These are phyloP conservation scores for Haliaeetus leucogaster DNA, from an alignment of 2,113 vertebrate genomes.

Conservation along the genomic window DNA sequence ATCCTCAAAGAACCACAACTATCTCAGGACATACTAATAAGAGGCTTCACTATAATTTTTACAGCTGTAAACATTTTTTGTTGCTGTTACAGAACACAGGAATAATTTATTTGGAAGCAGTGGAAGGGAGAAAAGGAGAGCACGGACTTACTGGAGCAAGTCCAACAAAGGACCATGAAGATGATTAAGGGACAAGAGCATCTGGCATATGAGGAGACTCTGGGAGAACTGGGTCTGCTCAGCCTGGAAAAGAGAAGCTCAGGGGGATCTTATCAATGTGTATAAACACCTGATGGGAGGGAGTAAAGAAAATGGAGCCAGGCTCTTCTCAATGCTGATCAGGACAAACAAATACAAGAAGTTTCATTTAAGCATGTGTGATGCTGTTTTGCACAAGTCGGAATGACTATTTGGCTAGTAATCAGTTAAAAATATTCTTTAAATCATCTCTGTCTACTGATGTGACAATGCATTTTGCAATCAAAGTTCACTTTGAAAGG, in stretches of 20 bases:
- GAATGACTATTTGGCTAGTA: not conserved
- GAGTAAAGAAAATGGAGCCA: not conserved
- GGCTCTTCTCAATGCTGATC: not conserved
- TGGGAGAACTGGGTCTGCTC: not conserved
- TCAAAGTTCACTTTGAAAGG: not conserved
- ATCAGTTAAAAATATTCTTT: not conserved
- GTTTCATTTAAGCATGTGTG: not conserved
- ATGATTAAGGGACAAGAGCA: too few species aligned
- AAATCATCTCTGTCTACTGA: not conserved
- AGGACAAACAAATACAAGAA: not conserved
- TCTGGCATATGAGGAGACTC: not conserved
- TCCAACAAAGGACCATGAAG: not conserved
- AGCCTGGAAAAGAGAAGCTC: not conserved
- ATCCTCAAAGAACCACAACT: not conserved
- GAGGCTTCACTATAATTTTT: not conserved
- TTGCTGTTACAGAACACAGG: not conserved
- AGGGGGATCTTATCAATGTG: not conserved
- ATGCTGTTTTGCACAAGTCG: not conserved
- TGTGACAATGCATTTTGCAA: rapidly evolving
- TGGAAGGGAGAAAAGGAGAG: not conserved
- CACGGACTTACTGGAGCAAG: not conserved
- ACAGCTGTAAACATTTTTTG: not conserved
- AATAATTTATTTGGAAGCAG: not conserved
- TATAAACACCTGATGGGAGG: not conserved
- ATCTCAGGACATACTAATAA: not conserved